These are phyloP conservation scores for Tarsius wallacei DNA, from an alignment of 2,797 vertebrate species.

Conservation along the genomic window DNA sequence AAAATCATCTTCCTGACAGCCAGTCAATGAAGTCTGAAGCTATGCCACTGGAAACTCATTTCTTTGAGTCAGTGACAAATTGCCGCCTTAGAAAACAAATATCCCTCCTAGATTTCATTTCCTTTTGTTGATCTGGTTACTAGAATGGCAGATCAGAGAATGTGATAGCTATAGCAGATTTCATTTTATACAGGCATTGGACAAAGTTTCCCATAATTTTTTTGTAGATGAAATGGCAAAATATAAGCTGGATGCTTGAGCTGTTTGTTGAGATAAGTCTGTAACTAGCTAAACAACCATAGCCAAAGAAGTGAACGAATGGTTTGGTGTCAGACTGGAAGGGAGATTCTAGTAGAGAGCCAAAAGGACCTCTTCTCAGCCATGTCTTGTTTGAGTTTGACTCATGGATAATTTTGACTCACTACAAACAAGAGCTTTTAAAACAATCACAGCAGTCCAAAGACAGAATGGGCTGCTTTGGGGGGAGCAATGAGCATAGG, in stretches of 20 bases:
- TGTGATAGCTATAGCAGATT: slow-evolving; percentile 55
- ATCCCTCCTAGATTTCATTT: slow-evolving; percentile 65
- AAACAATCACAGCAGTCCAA: slow-evolving; percentile 40
- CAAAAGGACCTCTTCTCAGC: slow-evolving; percentile 38
- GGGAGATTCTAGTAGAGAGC: slow-evolving; percentile 49
- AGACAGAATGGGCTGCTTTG: slow-evolving; percentile 27
- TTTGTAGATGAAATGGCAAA: slow-evolving; percentile 47
- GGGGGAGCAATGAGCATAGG: not conserved
- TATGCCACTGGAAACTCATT: slow-evolving; percentile 64
- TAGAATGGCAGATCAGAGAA: slow-evolving; percentile 50
- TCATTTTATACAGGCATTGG: slow-evolving; percentile 47
- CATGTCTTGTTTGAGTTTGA: slow-evolving; percentile 48
- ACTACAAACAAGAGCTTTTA: slow-evolving; percentile 65
- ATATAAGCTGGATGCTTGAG: slow-evolving; percentile 23
- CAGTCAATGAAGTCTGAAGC: slow-evolving; percentile 53
- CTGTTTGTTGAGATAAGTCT: slow-evolving; percentile 58
- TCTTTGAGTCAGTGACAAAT: slow-evolving; percentile 75
- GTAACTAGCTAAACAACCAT: slow-evolving; percentile 54
- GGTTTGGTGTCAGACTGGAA: slow-evolving; percentile 63
- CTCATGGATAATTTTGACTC: slow-evolving; percentile 67
- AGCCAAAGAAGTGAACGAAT: slow-evolving; percentile 41
- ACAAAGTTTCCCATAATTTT: slow-evolving; percentile 58
- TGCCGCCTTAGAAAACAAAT: slow-evolving; percentile 69
- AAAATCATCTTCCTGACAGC: slow-evolving; percentile 62
- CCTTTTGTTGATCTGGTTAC: slow-evolving; percentile 26